Base-by-base conservation (phyloP, 2,113 vertebrate species). In the Alligator mississippiensis region DNA sequence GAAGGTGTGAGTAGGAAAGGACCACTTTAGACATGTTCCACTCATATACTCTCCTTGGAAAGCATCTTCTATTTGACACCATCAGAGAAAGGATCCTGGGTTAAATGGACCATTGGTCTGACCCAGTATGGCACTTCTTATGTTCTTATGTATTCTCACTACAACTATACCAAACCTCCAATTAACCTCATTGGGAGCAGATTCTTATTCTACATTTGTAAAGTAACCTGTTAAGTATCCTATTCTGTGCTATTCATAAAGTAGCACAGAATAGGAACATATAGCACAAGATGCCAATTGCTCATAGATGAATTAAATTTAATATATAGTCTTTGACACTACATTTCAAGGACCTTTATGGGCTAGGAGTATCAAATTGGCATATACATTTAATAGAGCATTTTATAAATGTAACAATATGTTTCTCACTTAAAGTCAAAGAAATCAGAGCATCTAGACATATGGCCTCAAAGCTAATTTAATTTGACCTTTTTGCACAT, bases 401-500 rank as follows among this genome's bases (percentile, higher is more conserved):
- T 9, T 0, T 28, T 80, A 82, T 85, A 84, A 92, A 80, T 80
- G n/a, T 66, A n/a, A 9, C 19, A 57, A 27, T 85, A 25, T 74
- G 91, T 91, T 92, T 87, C 5, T n/a, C 13, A 2, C 62, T 92
- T 93, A 90, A 92, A 34, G 77, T 17, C 78, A 21, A 4, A 92
- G 79, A 88, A 79, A 62, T 77, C 60, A 58, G 80, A 16, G 68
- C 16, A n/a, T 9, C 30, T 61, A 95, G 78, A 77, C 24, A 60
- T 76, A 81, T 68, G 4, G 27, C 81, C 30, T 79, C 9, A 68
- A 64, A 93, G 87, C 77, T 30, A 80, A 12, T 89, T 77, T 64
- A 90, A 14, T 58, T 86, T 90, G 77, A 87, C 78, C 90, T 93
- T 95, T 84, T 88, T 89, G 62, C 72, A 92, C 82, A 70, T 34